A percentile compares a stretch with the other conserved stretches of the same genome.
phyloP scores from a whole-genome alignment of 2,113 vertebrate species.

The Aldabrachelys gigantea region DNA sequence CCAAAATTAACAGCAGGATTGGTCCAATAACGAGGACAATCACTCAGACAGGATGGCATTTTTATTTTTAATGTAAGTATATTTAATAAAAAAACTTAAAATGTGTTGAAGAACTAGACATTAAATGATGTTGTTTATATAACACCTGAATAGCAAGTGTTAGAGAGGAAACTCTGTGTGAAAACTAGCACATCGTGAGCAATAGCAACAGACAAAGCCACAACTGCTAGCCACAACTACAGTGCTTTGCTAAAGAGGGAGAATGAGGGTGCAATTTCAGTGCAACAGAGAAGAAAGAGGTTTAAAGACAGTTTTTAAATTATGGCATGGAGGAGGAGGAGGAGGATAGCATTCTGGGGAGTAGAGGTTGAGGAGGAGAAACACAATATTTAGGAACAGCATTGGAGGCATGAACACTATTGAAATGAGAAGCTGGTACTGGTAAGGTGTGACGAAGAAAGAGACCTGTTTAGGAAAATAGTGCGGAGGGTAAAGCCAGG shows the following conservation, averaged over 20 bases:
- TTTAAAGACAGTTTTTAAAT: not conserved
- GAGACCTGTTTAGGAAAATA: not conserved
- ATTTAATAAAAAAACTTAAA: slow-evolving; percentile 29
- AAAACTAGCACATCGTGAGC: not conserved
- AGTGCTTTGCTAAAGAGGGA: not conserved
- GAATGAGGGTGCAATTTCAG: not conserved
- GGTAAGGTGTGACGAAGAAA: not conserved
- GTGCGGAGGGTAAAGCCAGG: not conserved
- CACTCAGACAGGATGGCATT: slow-evolving; percentile 4
- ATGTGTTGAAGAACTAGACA: not conserved
- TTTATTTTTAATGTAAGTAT: slow-evolving; percentile 45
- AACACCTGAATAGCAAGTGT: not conserved
- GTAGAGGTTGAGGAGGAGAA: not conserved
- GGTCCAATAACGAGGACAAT: slow-evolving; percentile 34
- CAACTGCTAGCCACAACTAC: not conserved
- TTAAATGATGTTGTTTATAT: slow-evolving; percentile 14
- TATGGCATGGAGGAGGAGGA: not conserved
- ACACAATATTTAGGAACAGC: not conserved
- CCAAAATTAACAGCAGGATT: slow-evolving; percentile 65
- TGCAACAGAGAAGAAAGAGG: not conserved
- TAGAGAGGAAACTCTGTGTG: accelerated
- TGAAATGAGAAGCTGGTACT: not conserved
- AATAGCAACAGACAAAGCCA: not conserved
- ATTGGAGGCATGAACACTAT: accelerated
- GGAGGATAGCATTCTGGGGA: not conserved